Evolutionary conservation across 2,797 vertebrate genomes (phyloP).

Genomic region (Aselliscus stoliczkanus): DNA sequence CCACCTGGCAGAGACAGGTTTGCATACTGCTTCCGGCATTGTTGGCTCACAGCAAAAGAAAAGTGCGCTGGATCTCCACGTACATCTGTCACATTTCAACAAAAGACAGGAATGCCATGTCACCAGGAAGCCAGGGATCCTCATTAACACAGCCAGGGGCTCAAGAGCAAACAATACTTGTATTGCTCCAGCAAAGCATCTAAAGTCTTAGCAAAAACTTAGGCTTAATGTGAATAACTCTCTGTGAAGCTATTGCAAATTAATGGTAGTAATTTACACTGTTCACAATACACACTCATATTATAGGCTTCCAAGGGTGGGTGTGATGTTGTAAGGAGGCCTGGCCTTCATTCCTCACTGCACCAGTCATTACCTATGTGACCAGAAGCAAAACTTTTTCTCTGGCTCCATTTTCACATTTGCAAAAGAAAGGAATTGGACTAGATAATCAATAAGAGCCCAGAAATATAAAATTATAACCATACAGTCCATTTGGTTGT

Average conservation of each 20-base stretch:
- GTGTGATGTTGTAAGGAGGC: neutral
- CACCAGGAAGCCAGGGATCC: neutral
- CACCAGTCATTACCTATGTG: neutral
- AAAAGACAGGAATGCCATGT: neutral
- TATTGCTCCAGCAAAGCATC: neutral
- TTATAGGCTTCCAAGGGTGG: neutral
- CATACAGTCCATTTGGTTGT: neutral
- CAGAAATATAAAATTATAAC: neutral
- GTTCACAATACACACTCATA: neutral
- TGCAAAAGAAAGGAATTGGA: neutral
- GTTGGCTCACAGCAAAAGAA: neutral
- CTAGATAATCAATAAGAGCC: neutral
- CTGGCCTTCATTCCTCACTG: neutral
- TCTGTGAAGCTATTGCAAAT: neutral
- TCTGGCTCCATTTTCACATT: neutral
- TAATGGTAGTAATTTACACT: neutral
- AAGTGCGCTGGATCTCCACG: neutral
- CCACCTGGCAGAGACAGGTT: neutral
- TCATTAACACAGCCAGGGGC: neutral
- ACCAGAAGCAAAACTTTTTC: neutral
- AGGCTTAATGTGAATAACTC: neutral
- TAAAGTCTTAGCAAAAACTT: constrained; percentile 1
- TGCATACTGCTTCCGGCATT: neutral
- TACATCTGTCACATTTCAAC: neutral
- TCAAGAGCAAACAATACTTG: neutral